Percentiles rank a stretch among this genome's conserved stretches.
These are phyloP conservation scores for Clitarchus hookeri DNA, from an alignment of 2,888 invertebrate genomes.

Conservation along the genomic window DNA sequence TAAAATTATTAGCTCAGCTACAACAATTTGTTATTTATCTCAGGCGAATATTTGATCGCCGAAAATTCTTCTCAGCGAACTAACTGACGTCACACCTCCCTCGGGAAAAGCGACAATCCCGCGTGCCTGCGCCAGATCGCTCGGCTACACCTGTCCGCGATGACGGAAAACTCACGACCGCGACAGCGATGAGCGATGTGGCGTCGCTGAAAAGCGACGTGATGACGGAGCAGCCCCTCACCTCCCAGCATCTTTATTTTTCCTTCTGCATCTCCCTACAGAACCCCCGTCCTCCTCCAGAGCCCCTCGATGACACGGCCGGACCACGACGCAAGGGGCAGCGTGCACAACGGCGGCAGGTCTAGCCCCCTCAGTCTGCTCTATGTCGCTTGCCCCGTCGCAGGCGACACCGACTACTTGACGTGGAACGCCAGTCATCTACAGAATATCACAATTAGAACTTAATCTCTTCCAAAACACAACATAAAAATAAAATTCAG, in stretches of 20 bases:
- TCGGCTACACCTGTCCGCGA: not conserved
- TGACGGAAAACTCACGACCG: slow-evolving; percentile 15
- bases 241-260: not conserved
- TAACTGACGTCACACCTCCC: not conserved
- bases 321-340: not conserved
- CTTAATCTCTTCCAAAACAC: too few species aligned
- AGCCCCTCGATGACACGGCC: not conserved
- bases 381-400: too few species aligned
- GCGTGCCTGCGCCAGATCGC: not conserved
- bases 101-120: not conserved
- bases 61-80: too few species aligned
- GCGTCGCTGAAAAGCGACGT: not conserved
- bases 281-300: not conserved
- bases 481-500: too few species aligned
- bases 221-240: not conserved
- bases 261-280: not conserved
- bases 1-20: too few species aligned
- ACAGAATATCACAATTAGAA: too few species aligned
- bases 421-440: too few species aligned
- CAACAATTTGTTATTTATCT: too few species aligned
- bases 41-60: too few species aligned
- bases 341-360: not conserved
- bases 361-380: slow-evolving; percentile 3
- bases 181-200: not conserved
- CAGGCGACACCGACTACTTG: too few species aligned